Conservation (phyloP, 2,888 invertebrate species). For the Unio delphinus region DNA sequence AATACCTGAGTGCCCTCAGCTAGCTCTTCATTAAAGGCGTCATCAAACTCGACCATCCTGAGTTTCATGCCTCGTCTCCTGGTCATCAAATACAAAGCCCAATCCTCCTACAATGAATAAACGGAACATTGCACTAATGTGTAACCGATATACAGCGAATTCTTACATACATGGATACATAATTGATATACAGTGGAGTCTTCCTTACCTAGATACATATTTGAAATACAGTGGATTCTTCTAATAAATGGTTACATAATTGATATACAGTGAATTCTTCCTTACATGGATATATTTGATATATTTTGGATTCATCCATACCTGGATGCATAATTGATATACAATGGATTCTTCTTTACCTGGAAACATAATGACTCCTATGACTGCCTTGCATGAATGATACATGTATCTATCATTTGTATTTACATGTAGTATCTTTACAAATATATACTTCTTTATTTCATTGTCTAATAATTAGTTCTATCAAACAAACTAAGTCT, state of each 20-base stretch:
- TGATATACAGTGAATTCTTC: not conserved
- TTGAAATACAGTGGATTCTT: too few species aligned
- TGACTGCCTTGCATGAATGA: too few species aligned
- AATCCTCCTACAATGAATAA: slow-evolving; percentile 61
- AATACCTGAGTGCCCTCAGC: slow-evolving; percentile 54
- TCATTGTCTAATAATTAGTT: too few species aligned
- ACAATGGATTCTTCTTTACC: too few species aligned
- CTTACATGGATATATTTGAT: not conserved
- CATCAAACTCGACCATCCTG: slow-evolving; percentile 67
- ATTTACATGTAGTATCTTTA: too few species aligned
- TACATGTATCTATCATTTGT: too few species aligned
- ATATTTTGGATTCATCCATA: not conserved
- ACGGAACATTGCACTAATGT: not conserved
- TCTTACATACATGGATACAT: not conserved
- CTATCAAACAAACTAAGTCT: too few species aligned
- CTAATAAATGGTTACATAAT: not conserved
- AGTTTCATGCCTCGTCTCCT: slow-evolving; percentile 64
- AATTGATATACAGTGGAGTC: not conserved
- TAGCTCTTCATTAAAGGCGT: slow-evolving; percentile 57
- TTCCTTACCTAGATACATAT: not conserved
- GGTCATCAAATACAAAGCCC: slow-evolving; percentile 63
- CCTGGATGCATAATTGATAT: not conserved
- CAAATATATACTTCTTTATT: too few species aligned
- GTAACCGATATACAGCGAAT: not conserved
- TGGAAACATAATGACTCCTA: too few species aligned